A percentile compares a stretch with the other conserved stretches of the same genome.
Conservation (phyloP, 2,888 invertebrate genomes). For the Temnothorax ravouxi region DNA sequence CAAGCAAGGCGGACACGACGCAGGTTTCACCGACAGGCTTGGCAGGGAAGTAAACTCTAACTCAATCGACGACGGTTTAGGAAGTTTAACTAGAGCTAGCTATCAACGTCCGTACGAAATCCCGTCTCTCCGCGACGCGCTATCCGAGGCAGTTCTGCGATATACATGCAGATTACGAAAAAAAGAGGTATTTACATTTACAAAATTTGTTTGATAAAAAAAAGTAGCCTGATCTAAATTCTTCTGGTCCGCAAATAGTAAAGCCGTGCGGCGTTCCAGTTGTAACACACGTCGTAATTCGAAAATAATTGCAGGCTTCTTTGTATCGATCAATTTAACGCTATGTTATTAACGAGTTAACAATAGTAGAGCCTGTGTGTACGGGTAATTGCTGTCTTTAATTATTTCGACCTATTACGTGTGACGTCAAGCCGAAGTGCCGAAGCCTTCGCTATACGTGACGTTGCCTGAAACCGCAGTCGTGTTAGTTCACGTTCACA, state of each 20-base stretch:
- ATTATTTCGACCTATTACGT: slow-evolving; percentile 37
- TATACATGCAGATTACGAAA: slow-evolving; percentile 21
- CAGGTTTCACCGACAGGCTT: slow-evolving; percentile 69
- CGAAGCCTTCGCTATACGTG: slow-evolving; percentile 24
- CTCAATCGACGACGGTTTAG: slow-evolving; percentile 76
- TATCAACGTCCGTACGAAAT: slow-evolving; percentile 78
- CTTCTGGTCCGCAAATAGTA: background rate
- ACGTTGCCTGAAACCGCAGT: slow-evolving; percentile 30
- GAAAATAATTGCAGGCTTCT: background rate
- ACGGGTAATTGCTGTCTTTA: slow-evolving; percentile 2
- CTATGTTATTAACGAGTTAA: slow-evolving; percentile 17
- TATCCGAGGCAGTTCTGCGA: slow-evolving; percentile 58
- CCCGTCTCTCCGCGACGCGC: slow-evolving; percentile 72
- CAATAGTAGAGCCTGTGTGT: background rate
- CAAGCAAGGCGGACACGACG: slow-evolving; percentile 62
- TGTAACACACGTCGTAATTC: too few relatives aligned
- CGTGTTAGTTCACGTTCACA: slow-evolving; percentile 20
- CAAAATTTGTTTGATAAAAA: background rate
- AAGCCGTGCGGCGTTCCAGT: too few relatives aligned
- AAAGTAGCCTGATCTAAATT: background rate
- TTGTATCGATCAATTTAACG: background rate
- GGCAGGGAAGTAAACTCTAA: slow-evolving; percentile 76
- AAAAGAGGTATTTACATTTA: background rate
- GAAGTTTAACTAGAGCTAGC: slow-evolving; percentile 80
- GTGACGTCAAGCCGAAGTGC: slow-evolving; percentile 29